Evolutionary conservation across 1,140 invertebrate genomes (phyloP).

Genomic region (Pomacea maculata): DNA sequence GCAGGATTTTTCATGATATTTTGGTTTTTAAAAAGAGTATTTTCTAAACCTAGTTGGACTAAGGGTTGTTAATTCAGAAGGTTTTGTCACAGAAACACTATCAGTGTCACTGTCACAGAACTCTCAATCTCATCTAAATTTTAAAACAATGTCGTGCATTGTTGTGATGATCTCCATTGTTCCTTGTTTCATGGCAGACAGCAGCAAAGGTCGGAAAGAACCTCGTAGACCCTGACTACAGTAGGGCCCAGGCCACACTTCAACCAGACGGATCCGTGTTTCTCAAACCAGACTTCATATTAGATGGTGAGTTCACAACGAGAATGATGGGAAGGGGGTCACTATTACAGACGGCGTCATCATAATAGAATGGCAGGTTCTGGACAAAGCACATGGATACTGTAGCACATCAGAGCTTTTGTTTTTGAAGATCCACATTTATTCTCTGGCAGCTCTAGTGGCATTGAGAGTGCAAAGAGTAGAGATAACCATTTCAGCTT

Average conservation of each 20-base stretch:
- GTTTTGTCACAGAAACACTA: background rate
- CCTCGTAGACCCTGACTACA: background rate
- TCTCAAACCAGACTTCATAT: slow-evolving; percentile 2
- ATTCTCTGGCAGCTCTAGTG: background rate
- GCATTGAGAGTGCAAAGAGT: background rate
- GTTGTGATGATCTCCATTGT: no score
- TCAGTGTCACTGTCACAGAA: no score
- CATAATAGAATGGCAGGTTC: background rate
- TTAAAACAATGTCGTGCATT: no score
- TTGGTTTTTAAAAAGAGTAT: background rate
- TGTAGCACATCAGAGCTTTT: background rate
- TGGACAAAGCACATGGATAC: background rate
- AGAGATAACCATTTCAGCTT: background rate
- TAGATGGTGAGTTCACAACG: background rate
- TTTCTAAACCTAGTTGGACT: background rate
- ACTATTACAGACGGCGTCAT: background rate
- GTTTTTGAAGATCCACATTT: background rate
- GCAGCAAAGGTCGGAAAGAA: background rate
- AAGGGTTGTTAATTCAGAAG: background rate
- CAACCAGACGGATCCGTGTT: slow-evolving; percentile 1
- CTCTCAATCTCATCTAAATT: no score
- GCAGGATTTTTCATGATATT: background rate
- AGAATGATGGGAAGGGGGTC: background rate
- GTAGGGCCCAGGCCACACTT: background rate
- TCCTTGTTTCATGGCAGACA: no score